phyloP scores from a whole-genome alignment of 1,140 invertebrate genomes.

The Bombus impatiens region DNA sequence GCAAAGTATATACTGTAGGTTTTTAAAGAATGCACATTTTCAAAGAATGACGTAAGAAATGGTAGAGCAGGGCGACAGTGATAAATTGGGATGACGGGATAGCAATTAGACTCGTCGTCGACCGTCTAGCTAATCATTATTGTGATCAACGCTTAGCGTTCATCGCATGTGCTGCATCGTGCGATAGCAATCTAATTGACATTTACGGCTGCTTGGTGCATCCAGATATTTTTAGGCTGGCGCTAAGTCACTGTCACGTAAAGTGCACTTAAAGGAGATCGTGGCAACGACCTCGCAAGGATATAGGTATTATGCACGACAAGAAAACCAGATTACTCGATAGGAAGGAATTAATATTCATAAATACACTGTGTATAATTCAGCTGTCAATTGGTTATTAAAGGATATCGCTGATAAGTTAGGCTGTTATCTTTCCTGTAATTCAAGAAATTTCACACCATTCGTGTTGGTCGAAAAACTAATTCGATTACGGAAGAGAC shows the following conservation, averaged over 20 bases:
- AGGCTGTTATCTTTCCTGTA: not conserved
- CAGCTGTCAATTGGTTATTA: not conserved
- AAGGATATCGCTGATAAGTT: not conserved
- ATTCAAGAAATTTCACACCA: not conserved
- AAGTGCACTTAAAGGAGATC: conserved; percentile 20
- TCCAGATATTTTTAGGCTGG: conserved; percentile 50
- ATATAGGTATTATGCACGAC: not conserved
- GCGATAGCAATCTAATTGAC: conserved; percentile 54
- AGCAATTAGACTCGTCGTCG: conserved; percentile 22
- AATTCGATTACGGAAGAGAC: conserved; percentile 18
- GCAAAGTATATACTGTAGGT: not conserved
- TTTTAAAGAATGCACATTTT: not conserved
- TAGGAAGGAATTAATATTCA: not conserved
- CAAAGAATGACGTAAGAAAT: not conserved
- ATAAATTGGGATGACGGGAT: conserved; percentile 22
- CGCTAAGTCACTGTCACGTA: conserved; percentile 39
- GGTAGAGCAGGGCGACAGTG: not conserved
- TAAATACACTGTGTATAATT: not conserved
- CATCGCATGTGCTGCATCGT: conserved; percentile 2
- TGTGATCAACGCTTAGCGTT: conserved; percentile 16
- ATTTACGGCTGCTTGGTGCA: conserved; percentile 45
- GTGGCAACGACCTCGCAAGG: conserved; percentile 22
- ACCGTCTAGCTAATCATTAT: conserved; percentile 23
- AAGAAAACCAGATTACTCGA: not conserved
- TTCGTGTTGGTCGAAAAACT: not conserved